Evolutionary conservation across 2,113 vertebrate genomes (phyloP).

Genomic region (Psittacara wagleri): DNA sequence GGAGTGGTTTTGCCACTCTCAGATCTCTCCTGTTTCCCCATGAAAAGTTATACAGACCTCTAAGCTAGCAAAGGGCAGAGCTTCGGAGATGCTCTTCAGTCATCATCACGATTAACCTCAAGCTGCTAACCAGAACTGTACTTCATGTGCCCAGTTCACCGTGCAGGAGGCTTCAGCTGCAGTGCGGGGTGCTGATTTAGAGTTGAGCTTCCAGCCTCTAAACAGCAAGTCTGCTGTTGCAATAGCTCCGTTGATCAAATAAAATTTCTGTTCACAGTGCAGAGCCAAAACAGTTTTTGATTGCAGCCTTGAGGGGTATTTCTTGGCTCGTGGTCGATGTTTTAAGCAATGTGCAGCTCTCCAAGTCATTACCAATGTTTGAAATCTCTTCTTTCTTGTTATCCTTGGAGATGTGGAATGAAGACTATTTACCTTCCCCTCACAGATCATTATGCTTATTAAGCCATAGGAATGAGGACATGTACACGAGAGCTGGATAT

Average conservation of each 20-base stretch:
- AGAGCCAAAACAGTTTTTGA: constrained; percentile 50
- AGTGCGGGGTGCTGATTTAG: neutral
- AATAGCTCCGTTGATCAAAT: constrained; percentile 47
- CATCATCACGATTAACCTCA: neutral
- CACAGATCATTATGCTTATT: constrained; percentile 38
- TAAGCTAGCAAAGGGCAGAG: neutral
- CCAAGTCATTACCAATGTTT: constrained; percentile 30
- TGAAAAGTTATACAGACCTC: neutral
- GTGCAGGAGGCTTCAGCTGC: neutral
- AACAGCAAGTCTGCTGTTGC: constrained; percentile 46
- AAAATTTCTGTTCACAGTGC: constrained; percentile 7
- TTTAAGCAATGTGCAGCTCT: constrained; percentile 42
- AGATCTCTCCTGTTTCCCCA: neutral
- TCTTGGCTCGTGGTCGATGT: constrained; percentile 7
- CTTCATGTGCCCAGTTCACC: neutral
- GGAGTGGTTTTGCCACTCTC: neutral
- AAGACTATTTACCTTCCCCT: constrained; percentile 54
- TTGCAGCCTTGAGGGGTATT: constrained; percentile 59
- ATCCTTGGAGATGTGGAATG: constrained; percentile 20
- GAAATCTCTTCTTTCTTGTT: constrained; percentile 52
- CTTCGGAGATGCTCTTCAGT: neutral
- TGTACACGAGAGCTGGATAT: neutral
- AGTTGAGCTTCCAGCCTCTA: neutral
- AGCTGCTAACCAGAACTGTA: neutral
- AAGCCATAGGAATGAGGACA: constrained; percentile 20